Conservation (phyloP, 2,888 invertebrate species). For the Crematogaster levior region DNA sequence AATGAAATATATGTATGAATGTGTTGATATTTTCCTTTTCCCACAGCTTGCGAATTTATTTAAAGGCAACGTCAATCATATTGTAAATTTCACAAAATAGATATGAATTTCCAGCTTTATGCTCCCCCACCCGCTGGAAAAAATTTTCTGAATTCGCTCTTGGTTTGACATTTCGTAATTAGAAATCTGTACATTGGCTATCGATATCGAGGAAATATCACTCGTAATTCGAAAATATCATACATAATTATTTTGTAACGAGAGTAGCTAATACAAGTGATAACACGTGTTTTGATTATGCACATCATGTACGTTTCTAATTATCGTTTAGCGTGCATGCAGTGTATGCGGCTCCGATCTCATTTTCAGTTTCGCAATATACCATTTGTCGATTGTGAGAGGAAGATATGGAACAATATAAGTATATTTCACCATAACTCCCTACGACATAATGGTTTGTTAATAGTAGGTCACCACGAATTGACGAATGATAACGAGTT, state of each 20-base stretch:
- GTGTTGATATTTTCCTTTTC: too few relatives aligned
- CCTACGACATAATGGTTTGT: conserved; percentile 22
- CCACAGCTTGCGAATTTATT: too few relatives aligned
- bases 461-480: conserved; percentile 14
- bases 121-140: too few relatives aligned
- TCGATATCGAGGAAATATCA: background rate
- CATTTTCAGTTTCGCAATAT: background rate
- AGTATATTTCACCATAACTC: background rate
- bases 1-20: too few relatives aligned
- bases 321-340: background rate
- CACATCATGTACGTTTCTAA: background rate
- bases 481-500: conserved; percentile 33
- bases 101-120: too few relatives aligned
- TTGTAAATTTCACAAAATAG: too few relatives aligned
- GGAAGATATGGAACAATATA: background rate
- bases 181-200: background rate
- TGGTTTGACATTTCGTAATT: too few relatives aligned
- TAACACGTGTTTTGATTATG: background rate
- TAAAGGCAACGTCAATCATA: too few relatives aligned
- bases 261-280: background rate
- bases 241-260: background rate
- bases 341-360: background rate
- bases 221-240: background rate
- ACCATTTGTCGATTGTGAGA: background rate
- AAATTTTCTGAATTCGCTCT: too few relatives aligned